phyloP scores from a whole-genome alignment of 2,113 vertebrate genomes.

The Prionailurus bengalensis region DNA sequence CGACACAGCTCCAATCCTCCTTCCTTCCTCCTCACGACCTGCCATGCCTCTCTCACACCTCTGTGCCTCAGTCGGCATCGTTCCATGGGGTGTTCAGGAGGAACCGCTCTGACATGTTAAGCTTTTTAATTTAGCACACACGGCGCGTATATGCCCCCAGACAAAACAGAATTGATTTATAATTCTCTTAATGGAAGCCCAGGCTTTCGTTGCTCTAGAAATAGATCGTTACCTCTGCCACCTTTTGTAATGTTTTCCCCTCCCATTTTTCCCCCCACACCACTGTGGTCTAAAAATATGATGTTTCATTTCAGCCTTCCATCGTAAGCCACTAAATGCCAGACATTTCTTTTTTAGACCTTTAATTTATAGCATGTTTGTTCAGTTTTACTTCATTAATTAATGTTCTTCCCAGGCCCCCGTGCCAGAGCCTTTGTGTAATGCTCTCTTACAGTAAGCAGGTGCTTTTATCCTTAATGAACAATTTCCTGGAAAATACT shows the following conservation, averaged over 20 bases:
- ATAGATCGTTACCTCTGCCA: conserved; percentile 80
- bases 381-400: conserved; percentile 80
- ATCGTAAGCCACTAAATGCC: conserved; percentile 49
- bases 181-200: conserved; percentile 84
- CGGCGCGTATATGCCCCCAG: conserved; percentile 69
- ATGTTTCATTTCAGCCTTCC: conserved; percentile 45
- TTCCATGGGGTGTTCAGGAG: conserved; percentile 4
- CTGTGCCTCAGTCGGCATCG: not conserved
- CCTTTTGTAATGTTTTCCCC: conserved; percentile 61
- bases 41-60: not conserved
- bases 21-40: not conserved
- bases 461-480: conserved; percentile 89
- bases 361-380: conserved; percentile 77
- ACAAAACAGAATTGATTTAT: conserved; percentile 84
- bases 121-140: conserved; percentile 77
- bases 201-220: conserved; percentile 75
- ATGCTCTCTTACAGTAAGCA: conserved; percentile 87
- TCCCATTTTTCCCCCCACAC: not conserved
- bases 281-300: conserved; percentile 59
- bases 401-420: conserved; percentile 71
- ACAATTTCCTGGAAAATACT: conserved; percentile 86
- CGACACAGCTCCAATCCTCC: not conserved
- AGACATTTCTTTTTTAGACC: conserved; percentile 50
- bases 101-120: conserved; percentile 47
- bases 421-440: conserved; percentile 81